Evolutionary conservation across 2,113 vertebrate genomes (phyloP).

Genomic region (Hippotragus niger): DNA sequence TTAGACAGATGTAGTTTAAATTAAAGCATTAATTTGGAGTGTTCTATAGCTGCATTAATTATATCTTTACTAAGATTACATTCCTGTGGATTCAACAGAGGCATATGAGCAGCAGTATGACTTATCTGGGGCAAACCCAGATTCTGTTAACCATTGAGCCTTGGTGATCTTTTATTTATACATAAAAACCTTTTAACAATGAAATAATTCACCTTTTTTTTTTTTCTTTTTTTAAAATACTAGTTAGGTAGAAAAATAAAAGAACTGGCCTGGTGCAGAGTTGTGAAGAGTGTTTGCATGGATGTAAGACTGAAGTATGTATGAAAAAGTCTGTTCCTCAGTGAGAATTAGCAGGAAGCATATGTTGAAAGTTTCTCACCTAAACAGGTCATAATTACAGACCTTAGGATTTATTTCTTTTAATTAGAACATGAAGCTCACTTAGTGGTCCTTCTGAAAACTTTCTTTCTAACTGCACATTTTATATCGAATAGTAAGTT

Average conservation of each 20-base stretch:
- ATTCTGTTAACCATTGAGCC: not conserved
- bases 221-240: not conserved
- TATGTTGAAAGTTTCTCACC: conserved; percentile 41
- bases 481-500: conserved; percentile 48
- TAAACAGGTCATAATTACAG: conserved; percentile 50
- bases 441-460: conserved; percentile 35
- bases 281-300: not conserved
- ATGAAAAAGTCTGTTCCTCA: conserved; percentile 7
- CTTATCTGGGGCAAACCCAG: not conserved
- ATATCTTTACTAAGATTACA: conserved; percentile 29
- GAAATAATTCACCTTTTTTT: conserved; percentile 26
- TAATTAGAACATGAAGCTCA: conserved; percentile 48
- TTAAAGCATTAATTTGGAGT: conserved; percentile 50
- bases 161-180: conserved; percentile 16
- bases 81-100: conserved; percentile 21
- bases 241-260: not conserved
- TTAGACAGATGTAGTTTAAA: conserved; percentile 55
- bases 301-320: not conserved
- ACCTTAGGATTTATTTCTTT: conserved; percentile 41
- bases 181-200: not conserved
- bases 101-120: not conserved
- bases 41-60: conserved; percentile 46
- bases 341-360: conserved; percentile 3
- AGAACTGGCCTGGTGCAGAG: not conserved
- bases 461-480: not conserved